Conservation (phyloP, 2,113 vertebrate genomes). For the Strix aluco region DNA sequence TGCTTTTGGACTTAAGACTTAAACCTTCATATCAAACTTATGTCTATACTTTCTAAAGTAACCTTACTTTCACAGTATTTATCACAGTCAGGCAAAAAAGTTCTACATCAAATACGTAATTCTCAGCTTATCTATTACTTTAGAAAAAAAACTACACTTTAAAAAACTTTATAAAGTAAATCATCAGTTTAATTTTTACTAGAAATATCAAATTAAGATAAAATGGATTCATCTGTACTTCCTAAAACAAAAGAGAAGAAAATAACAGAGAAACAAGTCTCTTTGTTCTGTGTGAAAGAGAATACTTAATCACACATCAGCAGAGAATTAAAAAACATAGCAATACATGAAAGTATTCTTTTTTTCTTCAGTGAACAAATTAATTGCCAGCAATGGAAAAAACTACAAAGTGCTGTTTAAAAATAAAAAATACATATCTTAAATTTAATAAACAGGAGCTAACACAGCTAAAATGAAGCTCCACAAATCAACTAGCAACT, state of each 20-base stretch:
- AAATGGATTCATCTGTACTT: slow-evolving; percentile 55
- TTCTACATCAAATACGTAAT: neutral
- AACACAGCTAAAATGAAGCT: neutral
- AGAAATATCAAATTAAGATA: slow-evolving; percentile 67
- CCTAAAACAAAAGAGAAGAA: slow-evolving; percentile 53
- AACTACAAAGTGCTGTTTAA: slow-evolving; percentile 63
- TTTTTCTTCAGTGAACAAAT: slow-evolving; percentile 60
- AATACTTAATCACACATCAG: slow-evolving; percentile 71
- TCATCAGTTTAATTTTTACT: slow-evolving; percentile 48
- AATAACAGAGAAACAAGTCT: slow-evolving; percentile 59
- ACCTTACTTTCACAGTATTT: neutral
- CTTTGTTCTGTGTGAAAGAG: slow-evolving; percentile 67
- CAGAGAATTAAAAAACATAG: slow-evolving; percentile 64
- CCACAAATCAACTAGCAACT: neutral
- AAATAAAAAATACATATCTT: slow-evolving; percentile 43
- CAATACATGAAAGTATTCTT: slow-evolving; percentile 60
- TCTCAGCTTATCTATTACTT: slow-evolving; percentile 17
- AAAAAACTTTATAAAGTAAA: slow-evolving; percentile 34
- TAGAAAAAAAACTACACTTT: neutral
- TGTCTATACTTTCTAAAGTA: neutral
- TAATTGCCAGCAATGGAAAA: slow-evolving; percentile 56
- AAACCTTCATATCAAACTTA: neutral
- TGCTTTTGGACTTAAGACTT: neutral
- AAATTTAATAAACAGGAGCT: slow-evolving; percentile 52
- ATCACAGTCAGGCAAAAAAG: neutral